These are phyloP conservation scores for Caenorhabditis inopinata DNA, from an alignment of 1,140 invertebrate species.

Conservation along the genomic window DNA sequence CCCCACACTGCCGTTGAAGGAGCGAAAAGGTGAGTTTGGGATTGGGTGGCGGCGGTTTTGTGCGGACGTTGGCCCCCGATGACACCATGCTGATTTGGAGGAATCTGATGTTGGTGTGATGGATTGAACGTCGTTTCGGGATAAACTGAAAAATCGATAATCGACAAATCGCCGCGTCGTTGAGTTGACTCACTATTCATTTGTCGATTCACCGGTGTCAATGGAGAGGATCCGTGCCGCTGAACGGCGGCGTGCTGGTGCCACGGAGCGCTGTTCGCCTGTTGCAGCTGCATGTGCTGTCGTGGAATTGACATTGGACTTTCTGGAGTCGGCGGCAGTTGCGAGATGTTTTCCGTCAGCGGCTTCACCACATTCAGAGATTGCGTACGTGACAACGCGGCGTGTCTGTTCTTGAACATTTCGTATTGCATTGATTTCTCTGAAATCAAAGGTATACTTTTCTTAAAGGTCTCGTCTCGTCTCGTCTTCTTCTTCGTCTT, in stretches of 20 bases:
- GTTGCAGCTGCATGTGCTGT: slow-evolving; percentile 16
- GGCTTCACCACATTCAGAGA: slow-evolving; percentile 45
- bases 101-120: not conserved
- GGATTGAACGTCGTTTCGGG: not conserved
- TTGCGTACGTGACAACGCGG: slow-evolving; percentile 44
- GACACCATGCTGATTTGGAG: not conserved
- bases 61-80: slow-evolving; percentile 1
- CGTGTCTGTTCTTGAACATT: slow-evolving; percentile 34
- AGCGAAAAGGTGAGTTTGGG: slow-evolving; percentile 41
- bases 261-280: slow-evolving; percentile 14
- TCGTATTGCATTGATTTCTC: slow-evolving; percentile 23
- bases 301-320: slow-evolving; percentile 4
- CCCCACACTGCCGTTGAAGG: slow-evolving; percentile 54
- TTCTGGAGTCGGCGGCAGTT: slow-evolving; percentile 16
- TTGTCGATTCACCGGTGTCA: slow-evolving; percentile 37
- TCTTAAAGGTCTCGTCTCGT: no score
- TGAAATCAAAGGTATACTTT: not conserved
- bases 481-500: no score
- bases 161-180: no score
- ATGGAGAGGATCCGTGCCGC: slow-evolving; percentile 43
- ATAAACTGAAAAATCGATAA: not conserved
- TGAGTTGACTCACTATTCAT: not conserved
- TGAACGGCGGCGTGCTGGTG: slow-evolving; percentile 39
- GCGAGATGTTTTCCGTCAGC: not conserved
- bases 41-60: not conserved